Percentiles rank a stretch among this genome's conserved stretches.
These are phyloP conservation scores for Chaetura pelagica DNA, from an alignment of 2,113 vertebrate genomes.

Conservation along the genomic window DNA sequence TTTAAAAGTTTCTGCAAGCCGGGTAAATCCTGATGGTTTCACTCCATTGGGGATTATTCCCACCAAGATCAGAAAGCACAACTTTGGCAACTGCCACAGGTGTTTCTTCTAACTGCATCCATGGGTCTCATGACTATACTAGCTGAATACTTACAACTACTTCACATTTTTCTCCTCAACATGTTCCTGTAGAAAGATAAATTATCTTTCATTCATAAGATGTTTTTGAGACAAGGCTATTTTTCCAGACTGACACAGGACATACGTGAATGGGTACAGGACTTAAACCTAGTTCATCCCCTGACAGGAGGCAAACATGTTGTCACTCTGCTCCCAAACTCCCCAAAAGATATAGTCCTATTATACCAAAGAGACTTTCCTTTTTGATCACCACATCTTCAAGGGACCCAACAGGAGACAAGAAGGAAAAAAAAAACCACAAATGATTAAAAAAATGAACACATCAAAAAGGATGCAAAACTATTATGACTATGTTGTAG, in stretches of 20 bases:
- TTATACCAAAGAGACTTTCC: neutral
- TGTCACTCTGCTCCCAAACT: neutral
- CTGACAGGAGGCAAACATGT: neutral
- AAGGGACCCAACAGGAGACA: neutral
- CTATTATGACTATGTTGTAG: neutral
- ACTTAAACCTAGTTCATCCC: neutral
- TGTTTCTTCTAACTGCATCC: neutral
- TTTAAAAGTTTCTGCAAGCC: neutral
- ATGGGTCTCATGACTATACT: accelerated
- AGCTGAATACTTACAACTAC: neutral
- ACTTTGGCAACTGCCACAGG: neutral
- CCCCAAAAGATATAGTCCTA: accelerated
- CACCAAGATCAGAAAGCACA: neutral
- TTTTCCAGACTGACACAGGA: neutral
- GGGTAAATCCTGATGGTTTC: neutral
- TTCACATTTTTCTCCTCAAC: neutral
- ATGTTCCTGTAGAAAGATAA: neutral
- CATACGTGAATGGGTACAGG: neutral
- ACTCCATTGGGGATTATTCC: neutral
- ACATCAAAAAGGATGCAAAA: neutral
- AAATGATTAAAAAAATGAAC: accelerated
- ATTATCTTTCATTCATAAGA: neutral
- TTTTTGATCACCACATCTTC: neutral
- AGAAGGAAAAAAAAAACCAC: neutral
- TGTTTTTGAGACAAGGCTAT: accelerated